Evolutionary conservation across 2,888 invertebrate genomes (phyloP), one percentile per base, ranked within the genome.

Genomic region (Megamerina dolium): DNA sequence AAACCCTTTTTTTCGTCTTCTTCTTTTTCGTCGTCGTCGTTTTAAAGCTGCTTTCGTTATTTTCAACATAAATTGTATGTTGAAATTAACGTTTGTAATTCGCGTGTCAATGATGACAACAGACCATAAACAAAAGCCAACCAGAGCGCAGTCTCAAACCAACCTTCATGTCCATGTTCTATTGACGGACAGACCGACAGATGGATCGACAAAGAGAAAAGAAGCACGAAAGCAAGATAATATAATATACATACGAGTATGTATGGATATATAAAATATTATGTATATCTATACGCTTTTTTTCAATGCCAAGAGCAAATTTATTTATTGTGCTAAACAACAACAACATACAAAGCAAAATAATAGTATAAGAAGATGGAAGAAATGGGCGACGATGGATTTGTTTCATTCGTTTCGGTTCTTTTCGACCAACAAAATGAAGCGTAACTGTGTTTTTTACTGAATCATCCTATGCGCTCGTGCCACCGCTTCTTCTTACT

Each of bases 221-320:
- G 18, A 6, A 6, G 33, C 17, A 18, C 8, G 12, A 12, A 34
- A n/a, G n/a, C n/a, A n/a, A 30, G 12, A 12, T 30, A 14, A 30
- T 18, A 26, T n/a, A n/a, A n/a, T n/a, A n/a, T 14, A 18, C 10
- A 5, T 16, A 26, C 13, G 26, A 17, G 8, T 17, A 12, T 26
- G 14, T 18, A 10, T 27, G 16, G 4, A 10, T n/a, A 17, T 37
- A 23, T 27, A 29, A 4, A 16, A 14, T 29, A 29, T 29, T 5
- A 9, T 32, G 32, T 16, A 41, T 41, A 34, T 26, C 46, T 54
- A 54, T 48, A 54, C n/a, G n/a, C n/a, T n/a, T n/a, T 52, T 54
- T 54, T 54, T 54, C 54, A 54, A 54, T 54, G 54, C 55, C 54
- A 54, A 54, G 54, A 54, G 52, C 54, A 50, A 54, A 52, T n/a